Conservation (phyloP, 2,797 vertebrate species). For the Oreonectes daqikongensis region DNA sequence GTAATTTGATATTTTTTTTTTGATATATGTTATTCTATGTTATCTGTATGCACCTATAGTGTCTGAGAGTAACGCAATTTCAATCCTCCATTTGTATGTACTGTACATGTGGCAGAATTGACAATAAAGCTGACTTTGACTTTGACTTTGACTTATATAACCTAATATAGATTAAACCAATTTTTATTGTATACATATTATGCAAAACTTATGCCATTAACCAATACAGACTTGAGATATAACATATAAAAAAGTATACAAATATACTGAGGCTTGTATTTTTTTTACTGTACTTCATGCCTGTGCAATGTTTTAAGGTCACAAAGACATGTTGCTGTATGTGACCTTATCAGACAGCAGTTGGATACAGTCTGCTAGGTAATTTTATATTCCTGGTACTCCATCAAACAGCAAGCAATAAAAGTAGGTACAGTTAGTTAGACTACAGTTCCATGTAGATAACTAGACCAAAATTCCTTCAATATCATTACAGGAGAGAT, state of each 20-base stretch:
- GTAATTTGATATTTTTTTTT: no score
- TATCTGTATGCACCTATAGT: no score
- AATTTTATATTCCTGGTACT: slow-evolving; percentile 23
- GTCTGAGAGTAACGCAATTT: no score
- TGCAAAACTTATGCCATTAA: no score
- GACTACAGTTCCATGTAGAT: slow-evolving; percentile 41
- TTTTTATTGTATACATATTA: no score
- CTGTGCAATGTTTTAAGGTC: background rate
- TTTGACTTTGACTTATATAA: no score
- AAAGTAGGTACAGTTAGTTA: slow-evolving; percentile 28
- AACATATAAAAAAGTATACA: no score
- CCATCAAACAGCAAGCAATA: slow-evolving; percentile 39
- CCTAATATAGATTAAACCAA: background rate
- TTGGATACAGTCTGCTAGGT: slow-evolving; percentile 12
- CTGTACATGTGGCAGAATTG: no score
- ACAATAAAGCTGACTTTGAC: no score
- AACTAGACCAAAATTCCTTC: slow-evolving; percentile 45
- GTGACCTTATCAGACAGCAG: slow-evolving; percentile 23
- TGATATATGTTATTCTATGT: no score
- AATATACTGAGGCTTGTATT: background rate
- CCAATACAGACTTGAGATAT: no score
- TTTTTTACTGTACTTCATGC: background rate
- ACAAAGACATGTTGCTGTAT: slow-evolving; percentile 8
- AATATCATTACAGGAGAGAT: slow-evolving; percentile 54
- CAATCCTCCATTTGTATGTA: no score